A percentile compares a stretch with the other conserved stretches of the same genome.
These are phyloP conservation scores for Clarias platycephalus DNA, from an alignment of 2,797 vertebrate species.

Conservation along the genomic window DNA sequence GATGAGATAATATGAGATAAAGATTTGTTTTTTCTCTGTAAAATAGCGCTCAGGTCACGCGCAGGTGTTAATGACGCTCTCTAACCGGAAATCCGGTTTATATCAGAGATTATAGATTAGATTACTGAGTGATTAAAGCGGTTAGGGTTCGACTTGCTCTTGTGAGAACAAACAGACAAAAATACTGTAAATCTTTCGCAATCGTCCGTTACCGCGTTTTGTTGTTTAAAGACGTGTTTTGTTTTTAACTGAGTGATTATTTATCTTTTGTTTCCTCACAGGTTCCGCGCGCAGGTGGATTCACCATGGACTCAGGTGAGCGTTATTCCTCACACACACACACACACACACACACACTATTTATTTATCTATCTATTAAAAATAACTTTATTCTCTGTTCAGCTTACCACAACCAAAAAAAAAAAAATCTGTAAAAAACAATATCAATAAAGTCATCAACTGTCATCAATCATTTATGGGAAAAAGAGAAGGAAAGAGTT, in stretches of 20 bases:
- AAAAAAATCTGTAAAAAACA: neutral
- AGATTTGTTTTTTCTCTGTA: neutral
- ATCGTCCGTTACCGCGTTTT: neutral
- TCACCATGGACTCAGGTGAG: conserved; percentile 1
- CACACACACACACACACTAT: too few relatives aligned
- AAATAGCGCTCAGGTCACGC: neutral
- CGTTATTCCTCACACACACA: neutral
- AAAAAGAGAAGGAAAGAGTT: neutral
- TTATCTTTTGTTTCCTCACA: neutral
- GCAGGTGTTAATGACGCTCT: neutral
- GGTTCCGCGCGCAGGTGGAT: too few relatives aligned
- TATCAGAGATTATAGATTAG: neutral
- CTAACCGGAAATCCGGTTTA: conserved; percentile 3
- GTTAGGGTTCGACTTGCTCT: neutral
- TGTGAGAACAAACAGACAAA: neutral
- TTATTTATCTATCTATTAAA: too few relatives aligned
- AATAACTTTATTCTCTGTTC: neutral
- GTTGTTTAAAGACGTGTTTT: neutral
- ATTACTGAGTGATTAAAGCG: too few relatives aligned
- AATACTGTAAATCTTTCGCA: too few relatives aligned
- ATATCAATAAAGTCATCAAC: too few relatives aligned
- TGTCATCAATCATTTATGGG: too few relatives aligned
- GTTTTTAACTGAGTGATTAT: neutral
- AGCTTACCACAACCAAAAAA: neutral
- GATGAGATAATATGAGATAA: too few relatives aligned